Evolutionary conservation across 2,888 invertebrate species (phyloP), one percentile per base, ranked within the genome.

Genomic region (Lochmaea crataegi): DNA sequence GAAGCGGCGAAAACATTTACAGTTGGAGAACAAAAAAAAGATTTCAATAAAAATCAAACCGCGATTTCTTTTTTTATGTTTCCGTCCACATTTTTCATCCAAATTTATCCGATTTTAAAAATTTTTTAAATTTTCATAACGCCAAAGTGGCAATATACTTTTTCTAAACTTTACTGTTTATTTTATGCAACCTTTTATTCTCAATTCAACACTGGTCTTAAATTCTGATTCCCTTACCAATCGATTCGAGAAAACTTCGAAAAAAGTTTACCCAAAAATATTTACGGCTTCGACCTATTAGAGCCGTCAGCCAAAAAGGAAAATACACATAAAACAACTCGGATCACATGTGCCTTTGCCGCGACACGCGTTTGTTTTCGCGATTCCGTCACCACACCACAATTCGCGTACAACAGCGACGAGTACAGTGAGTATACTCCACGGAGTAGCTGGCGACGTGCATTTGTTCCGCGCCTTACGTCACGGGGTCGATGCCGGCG

Each of bases 401-500:
- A 32, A 6, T 32, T 32, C 32, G 32, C 32, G 32, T 32, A 32
- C 32, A 79, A 83, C 82, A 81, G 81, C 84, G 82, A 82, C 68
- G 79, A 78, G 81, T 82, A 83, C 83, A 84, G 83, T 83, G 85
- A 68, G 68, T 68, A 68, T 32, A 32, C 57, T 81, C 77, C 74
- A 76, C 70, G 66, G 72, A 75, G 66, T 79, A 75, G 72, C 77
- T 32, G 7, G 32, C 60, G 14, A 32, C 60, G 60, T 58, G 38
- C 38, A 58, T 22, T 58, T 58, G 58, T 58, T 58, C 58, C 58
- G 79, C 80, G 81, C 81, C 78, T 79, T 79, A 79, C 80, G 80
- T 79, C 83, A 86, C 85, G 85, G 84, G 85, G 85, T 84, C 83
- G 83, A 82, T 81, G 83, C 84, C 84, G 83, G 64, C 69, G 56